Evolutionary conservation across 2,113 vertebrate species (phyloP), one percentile per base, ranked within the genome.

Genomic region (Trichomycterus rosablanca): DNA sequence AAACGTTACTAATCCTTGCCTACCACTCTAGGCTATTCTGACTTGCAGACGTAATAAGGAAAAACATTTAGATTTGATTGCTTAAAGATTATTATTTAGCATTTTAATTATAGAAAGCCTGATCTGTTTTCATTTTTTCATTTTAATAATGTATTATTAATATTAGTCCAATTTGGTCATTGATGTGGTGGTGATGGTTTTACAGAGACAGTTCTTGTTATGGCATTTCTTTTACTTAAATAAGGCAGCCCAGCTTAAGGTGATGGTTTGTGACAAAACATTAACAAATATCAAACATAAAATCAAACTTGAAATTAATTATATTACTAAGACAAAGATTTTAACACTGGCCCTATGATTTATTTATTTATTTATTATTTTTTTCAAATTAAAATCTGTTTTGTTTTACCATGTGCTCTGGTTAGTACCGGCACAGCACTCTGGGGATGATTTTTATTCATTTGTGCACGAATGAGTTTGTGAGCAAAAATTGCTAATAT

Each of bases 401-500:
- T 46, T 56, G 24, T 65, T 22, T 15, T 46, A 22, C 16, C 18
- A 30, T 49, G 43, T 57, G 34, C 63, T 56, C 40, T 48, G 45
- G 43, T 56, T 65, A 64, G 32, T n/a, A 46, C 28, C 32, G 7
- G 26, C 3, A n/a, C n/a, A 63, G 50, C 61, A 18, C 30, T 54
- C 20, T 35, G n/a, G 1, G 7, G 11, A 18, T 40, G 22, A 15
- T 32, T 64, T 62, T 77, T 63, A 72, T 77, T 70, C 35, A 72
- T 78, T 72, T 77, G 58, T 78, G 66, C 75, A 80, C 63, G 76
- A 72, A 80, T 78, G 22, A 67, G 32, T 77, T 59, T 78, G 67
- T 83, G 69, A 83, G 80, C 78, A 80, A 59, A 80, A 78, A 82
- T 80, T 81, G 80, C 77, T 84, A 78, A 82, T 70, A 58, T 81